Percentiles rank a stretch among this genome's conserved stretches.
These are phyloP conservation scores for Bhutanitis thaidina DNA, from an alignment of 2,888 invertebrate genomes.

Conservation along the genomic window DNA sequence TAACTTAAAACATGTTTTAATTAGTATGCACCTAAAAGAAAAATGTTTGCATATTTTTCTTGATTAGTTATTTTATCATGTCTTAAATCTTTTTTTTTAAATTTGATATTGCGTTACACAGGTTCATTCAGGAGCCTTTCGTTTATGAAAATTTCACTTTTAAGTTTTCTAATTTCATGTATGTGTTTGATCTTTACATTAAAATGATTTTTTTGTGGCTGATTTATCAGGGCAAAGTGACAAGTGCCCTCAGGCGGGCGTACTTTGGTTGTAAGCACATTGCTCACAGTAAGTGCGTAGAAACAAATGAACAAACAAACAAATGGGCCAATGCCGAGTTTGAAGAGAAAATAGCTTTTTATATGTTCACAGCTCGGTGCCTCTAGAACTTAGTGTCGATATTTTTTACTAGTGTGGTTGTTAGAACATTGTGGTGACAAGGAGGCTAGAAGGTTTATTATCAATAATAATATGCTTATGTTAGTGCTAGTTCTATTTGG, in stretches of 20 bases:
- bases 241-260: constrained; percentile 73
- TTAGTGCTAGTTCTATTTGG: constrained; percentile 13
- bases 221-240: constrained; percentile 75
- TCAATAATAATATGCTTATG: not conserved
- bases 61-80: not conserved
- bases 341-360: constrained; percentile 26
- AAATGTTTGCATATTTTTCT: constrained; percentile 5
- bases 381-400: constrained; percentile 21
- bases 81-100: too few relatives aligned
- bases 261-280: constrained; percentile 79
- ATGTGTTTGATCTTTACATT: constrained; percentile 3
- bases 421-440: constrained; percentile 11
- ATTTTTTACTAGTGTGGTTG: constrained; percentile 12
- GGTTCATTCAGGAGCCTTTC: too few relatives aligned
- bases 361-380: constrained; percentile 30
- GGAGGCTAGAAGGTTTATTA: constrained; percentile 8
- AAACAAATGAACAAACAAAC: constrained; percentile 25
- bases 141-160: too few relatives aligned
- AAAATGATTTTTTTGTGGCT: constrained; percentile 33
- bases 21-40: not conserved
- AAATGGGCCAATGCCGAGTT: constrained; percentile 26
- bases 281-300: constrained; percentile 79
- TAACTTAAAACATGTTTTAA: too few relatives aligned
- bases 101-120: too few relatives aligned
- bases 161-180: not conserved